phyloP scores from a whole-genome alignment of 1,140 invertebrate species.

The Drosophila nigromelanica region DNA sequence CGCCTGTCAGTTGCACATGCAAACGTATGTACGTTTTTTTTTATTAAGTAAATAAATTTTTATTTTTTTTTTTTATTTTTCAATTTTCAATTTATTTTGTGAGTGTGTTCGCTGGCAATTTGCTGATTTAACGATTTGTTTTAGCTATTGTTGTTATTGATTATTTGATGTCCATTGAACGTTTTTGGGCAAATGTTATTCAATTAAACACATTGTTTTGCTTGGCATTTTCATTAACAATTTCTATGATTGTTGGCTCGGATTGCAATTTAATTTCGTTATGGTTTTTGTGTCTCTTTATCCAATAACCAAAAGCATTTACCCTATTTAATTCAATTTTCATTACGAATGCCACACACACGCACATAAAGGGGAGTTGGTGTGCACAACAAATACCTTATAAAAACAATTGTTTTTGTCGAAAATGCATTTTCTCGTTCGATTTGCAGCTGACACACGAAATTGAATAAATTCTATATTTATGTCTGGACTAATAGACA shows the following conservation, averaged over 20 bases:
- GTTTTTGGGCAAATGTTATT: constrained; percentile 39
- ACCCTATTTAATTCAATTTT: constrained; percentile 41
- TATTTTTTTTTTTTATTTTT: neutral
- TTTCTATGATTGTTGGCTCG: constrained; percentile 20
- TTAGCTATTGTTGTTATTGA: constrained; percentile 10
- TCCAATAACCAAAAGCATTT: constrained; percentile 34
- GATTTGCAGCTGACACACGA: constrained; percentile 10
- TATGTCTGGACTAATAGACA: constrained; percentile 10
- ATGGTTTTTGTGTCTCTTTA: constrained; percentile 30
- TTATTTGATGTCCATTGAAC: constrained; percentile 7
- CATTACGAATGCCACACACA: constrained; percentile 26
- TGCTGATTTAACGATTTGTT: constrained; percentile 6
- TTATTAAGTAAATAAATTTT: too few relatives aligned
- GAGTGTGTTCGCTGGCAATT: constrained; percentile 1
- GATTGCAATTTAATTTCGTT: constrained; percentile 41
- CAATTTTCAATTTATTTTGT: neutral
- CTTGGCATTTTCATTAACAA: constrained; percentile 45
- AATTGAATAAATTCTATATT: constrained; percentile 20
- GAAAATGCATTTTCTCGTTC: constrained; percentile 3
- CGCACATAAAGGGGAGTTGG: neutral
- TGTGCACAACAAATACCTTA: neutral
- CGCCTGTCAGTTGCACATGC: too few relatives aligned
- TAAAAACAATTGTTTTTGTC: neutral
- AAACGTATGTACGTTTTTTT: too few relatives aligned
- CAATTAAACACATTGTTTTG: constrained; percentile 48